phyloP scores from a whole-genome alignment of 2,888 invertebrate genomes.

The Bembecia ichneumoniformis region DNA sequence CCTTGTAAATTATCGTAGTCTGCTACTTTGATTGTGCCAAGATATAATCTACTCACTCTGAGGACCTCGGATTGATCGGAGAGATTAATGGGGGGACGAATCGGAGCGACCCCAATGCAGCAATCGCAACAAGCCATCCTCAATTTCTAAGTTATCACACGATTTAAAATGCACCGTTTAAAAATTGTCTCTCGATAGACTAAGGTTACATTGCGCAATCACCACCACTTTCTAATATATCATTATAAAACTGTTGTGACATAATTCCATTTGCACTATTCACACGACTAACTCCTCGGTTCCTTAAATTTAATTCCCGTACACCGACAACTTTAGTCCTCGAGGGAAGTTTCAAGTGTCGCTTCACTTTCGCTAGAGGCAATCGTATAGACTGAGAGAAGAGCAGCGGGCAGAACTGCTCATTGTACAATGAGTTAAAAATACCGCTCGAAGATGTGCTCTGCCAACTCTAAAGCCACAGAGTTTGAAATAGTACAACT shows the following conservation, averaged over 20 bases:
- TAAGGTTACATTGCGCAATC: constrained; percentile 48
- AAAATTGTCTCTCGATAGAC: constrained; percentile 21
- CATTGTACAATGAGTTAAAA: constrained; percentile 70
- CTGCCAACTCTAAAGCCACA: constrained; percentile 59
- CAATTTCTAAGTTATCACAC: constrained; percentile 29
- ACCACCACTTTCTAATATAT: constrained; percentile 19
- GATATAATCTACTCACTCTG: constrained; percentile 74
- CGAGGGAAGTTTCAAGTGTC: constrained; percentile 8
- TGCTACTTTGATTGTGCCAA: not conserved
- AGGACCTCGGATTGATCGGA: constrained; percentile 80
- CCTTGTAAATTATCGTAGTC: not conserved
- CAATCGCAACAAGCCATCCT: constrained; percentile 77
- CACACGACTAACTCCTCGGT: not conserved
- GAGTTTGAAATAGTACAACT: constrained; percentile 51
- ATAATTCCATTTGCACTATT: not conserved
- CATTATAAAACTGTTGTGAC: not conserved
- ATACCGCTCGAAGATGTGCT: constrained; percentile 69
- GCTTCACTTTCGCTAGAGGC: constrained; percentile 60
- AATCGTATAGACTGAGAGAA: constrained; percentile 50
- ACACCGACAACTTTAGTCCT: not conserved
- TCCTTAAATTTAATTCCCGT: not conserved
- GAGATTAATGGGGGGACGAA: constrained; percentile 83
- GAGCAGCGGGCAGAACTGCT: constrained; percentile 59
- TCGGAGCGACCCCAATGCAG: constrained; percentile 77
- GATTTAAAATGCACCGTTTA: constrained; percentile 38